Percentiles rank a stretch among this genome's conserved stretches.
These are phyloP conservation scores for Standfussiana lucernea DNA, from an alignment of 2,888 invertebrate genomes.

Conservation along the genomic window DNA sequence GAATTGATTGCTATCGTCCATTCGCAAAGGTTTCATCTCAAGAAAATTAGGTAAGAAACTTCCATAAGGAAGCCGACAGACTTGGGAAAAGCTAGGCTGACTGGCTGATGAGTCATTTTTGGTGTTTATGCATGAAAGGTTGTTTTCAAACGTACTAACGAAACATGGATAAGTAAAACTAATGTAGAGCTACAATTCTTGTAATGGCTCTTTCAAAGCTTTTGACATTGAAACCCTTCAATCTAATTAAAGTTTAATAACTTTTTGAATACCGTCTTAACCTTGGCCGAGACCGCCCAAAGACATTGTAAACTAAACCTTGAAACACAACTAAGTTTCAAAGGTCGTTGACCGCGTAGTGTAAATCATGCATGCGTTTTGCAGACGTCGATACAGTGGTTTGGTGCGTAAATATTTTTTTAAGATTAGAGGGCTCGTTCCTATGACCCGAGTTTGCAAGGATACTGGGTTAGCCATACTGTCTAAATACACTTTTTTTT, in stretches of 20 bases:
- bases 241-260: conserved; percentile 31
- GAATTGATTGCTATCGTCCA: not conserved
- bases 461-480: too few species aligned
- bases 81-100: not conserved
- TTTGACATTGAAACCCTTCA: not conserved
- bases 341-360: conserved; percentile 22
- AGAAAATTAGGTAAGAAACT: not conserved
- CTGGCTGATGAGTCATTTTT: not conserved
- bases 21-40: too few species aligned
- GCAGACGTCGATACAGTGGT: conserved; percentile 19
- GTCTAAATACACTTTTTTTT: too few species aligned
- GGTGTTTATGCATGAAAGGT: not conserved
- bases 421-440: conserved; percentile 27
- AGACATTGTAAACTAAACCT: conserved; percentile 12
- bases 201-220: not conserved
- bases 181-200: not conserved
- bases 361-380: conserved; percentile 36
- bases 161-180: not conserved
- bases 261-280: not conserved
- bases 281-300: conserved; percentile 11
- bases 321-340: not conserved
- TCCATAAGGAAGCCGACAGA: not conserved
- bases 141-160: not conserved
- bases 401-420: conserved; percentile 36
- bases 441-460: too few species aligned